Evolutionary conservation across 2,113 vertebrate genomes (phyloP).

Genomic region (Microcebus ravelobensis): DNA sequence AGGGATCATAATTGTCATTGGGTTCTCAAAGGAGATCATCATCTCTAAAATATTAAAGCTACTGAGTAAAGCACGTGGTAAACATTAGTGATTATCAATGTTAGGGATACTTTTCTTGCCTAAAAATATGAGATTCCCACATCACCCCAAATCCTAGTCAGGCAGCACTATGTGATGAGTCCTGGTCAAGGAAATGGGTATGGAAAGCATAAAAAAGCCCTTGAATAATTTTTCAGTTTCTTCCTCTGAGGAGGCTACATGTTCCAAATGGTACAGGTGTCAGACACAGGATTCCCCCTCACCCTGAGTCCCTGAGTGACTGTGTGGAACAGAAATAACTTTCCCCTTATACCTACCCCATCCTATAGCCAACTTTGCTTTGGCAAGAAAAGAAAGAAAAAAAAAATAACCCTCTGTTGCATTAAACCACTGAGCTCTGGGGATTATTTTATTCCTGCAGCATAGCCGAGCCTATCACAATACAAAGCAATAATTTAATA

Average conservation of each 20-base stretch:
- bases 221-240: background rate
- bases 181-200: background rate
- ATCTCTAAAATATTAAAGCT: background rate
- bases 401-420: background rate
- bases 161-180: background rate
- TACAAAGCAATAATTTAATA: conserved; percentile 6
- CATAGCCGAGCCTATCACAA: background rate
- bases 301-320: background rate
- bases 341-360: background rate
- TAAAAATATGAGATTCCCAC: background rate
- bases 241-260: background rate
- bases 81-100: background rate
- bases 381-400: background rate
- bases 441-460: background rate
- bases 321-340: background rate
- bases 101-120: background rate
- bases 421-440: background rate
- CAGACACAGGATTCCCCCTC: background rate
- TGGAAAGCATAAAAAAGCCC: background rate
- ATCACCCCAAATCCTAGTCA: background rate
- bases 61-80: background rate
- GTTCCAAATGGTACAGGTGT: background rate
- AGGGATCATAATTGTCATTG: background rate
- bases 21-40: background rate
- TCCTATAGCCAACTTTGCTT: background rate